These are phyloP conservation scores for Acrobasis suavella DNA, from an alignment of 2,888 invertebrate genomes.

Conservation along the genomic window DNA sequence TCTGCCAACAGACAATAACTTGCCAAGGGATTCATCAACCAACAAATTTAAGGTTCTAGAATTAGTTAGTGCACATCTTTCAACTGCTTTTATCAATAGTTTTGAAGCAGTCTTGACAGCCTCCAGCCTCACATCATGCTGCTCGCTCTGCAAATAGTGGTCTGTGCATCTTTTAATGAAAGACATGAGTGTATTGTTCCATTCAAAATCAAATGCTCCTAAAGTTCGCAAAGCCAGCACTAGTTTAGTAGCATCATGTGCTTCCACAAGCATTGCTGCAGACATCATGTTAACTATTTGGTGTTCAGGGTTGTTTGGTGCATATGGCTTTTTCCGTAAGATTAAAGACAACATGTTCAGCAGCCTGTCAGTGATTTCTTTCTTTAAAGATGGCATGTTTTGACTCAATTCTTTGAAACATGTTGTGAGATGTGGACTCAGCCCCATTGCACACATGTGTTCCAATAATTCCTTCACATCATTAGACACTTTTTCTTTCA, in stretches of 20 bases:
- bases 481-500: conserved; percentile 88
- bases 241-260: conserved; percentile 90
- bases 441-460: conserved; percentile 94
- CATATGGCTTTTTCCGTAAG: conserved; percentile 91
- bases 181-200: conserved; percentile 92
- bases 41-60: conserved; percentile 93
- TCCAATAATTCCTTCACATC: conserved; percentile 93
- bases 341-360: conserved; percentile 95
- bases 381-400: conserved; percentile 93
- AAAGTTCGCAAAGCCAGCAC: conserved; percentile 96
- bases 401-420: conserved; percentile 95
- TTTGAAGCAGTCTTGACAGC: conserved; percentile 96
- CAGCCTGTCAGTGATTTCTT: conserved; percentile 95
- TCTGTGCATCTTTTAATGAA: conserved; percentile 97
- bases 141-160: conserved; percentile 93
- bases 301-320: conserved; percentile 82
- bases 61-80: conserved; percentile 83
- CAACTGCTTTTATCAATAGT: conserved; percentile 92
- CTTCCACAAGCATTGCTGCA: conserved; percentile 75
- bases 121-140: conserved; percentile 93
- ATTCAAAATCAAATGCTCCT: conserved; percentile 95
- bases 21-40: conserved; percentile 95
- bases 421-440: conserved; percentile 94
- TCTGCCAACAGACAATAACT: conserved; percentile 95
- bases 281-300: conserved; percentile 68